Evolutionary conservation across 2,113 vertebrate genomes (phyloP).

Genomic region (Orycteropus afer): DNA sequence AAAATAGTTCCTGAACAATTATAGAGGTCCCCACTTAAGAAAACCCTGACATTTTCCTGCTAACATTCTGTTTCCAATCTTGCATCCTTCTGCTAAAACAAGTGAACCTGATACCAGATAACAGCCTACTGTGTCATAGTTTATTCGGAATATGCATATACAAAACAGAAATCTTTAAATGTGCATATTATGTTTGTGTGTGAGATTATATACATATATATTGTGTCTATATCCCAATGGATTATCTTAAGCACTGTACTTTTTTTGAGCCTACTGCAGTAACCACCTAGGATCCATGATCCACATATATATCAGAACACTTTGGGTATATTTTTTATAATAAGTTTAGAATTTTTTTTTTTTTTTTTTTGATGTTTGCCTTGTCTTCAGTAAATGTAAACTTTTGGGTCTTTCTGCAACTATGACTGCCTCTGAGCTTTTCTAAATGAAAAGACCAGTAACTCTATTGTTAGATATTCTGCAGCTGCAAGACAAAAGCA

Average conservation of each 20-base stretch:
- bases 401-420: neutral
- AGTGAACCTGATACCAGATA: neutral
- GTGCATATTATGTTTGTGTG: neutral
- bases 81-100: neutral
- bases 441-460: constrained; percentile 26
- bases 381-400: neutral
- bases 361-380: too few species aligned
- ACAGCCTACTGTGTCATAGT: neutral
- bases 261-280: neutral
- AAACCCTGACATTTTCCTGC: neutral
- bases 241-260: neutral
- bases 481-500: neutral
- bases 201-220: neutral
- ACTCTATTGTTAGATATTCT: neutral
- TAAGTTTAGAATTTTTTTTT: neutral
- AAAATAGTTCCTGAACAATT: neutral
- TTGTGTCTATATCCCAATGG: neutral
- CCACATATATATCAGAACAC: neutral
- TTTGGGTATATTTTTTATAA: neutral
- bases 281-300: neutral
- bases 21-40: neutral
- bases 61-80: neutral
- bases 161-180: neutral
- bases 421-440: neutral
- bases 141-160: too few species aligned